Evolutionary conservation across 2,888 invertebrate genomes (phyloP).

Genomic region (Keiferia lycopersicella): DNA sequence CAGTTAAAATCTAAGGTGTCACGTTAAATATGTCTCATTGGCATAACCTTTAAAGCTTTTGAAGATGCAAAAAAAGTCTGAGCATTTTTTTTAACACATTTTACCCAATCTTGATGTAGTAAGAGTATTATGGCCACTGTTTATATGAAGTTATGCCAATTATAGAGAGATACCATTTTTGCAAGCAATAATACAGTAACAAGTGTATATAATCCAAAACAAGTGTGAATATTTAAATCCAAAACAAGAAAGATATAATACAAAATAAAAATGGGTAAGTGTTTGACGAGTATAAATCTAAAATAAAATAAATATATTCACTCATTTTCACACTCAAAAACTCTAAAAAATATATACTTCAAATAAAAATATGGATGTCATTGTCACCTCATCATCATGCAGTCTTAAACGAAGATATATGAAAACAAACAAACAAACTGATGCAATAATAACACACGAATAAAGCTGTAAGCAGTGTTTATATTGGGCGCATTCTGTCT

Average conservation of each 20-base stretch:
- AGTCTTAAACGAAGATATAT: slow-evolving; percentile 2
- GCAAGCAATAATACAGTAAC: neutral
- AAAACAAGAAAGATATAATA: neutral
- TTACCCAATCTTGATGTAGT: neutral
- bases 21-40: neutral
- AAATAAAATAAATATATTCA: neutral
- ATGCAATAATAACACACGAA: slow-evolving; percentile 27
- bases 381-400: neutral
- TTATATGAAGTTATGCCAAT: slow-evolving; percentile 5
- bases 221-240: neutral
- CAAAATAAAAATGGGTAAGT: too few species aligned
- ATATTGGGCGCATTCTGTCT: slow-evolving; percentile 59
- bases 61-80: too few species aligned
- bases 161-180: neutral
- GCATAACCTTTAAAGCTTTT: neutral
- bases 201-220: neutral
- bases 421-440: neutral
- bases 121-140: neutral
- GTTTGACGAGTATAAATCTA: neutral
- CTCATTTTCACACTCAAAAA: neutral
- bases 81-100: too few species aligned
- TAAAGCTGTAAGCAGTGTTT: slow-evolving; percentile 34
- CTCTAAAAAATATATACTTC: neutral
- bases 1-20: neutral
- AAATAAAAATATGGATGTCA: neutral